Base-by-base conservation (phyloP, 2,888 invertebrate genomes). In the Caenorhabditis japonica region DNA sequence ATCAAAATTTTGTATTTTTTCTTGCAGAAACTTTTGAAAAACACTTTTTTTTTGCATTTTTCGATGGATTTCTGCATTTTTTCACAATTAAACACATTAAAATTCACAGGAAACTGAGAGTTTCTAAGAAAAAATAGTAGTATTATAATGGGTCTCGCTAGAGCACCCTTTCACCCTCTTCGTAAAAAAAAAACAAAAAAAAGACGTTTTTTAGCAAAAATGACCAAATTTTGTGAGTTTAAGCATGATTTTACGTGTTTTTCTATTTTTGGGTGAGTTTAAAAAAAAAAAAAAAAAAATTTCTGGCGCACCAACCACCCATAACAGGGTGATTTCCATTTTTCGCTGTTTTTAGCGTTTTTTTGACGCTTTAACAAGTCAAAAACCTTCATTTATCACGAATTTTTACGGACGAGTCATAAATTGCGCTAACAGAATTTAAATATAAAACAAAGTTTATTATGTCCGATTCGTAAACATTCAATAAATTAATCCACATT, bases 161-260 rank as follows among this genome's bases (percentile, higher is more conserved):
- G n/a, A n/a, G n/a, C n/a, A n/a, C n/a, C n/a, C n/a, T n/a, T n/a
- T 52, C 52, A 34, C 36, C 52, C 36, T 52, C 52, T 52, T 52
- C 34, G 52, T 52, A 36, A n/a, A n/a, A n/a, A n/a, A n/a, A n/a
- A n/a, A n/a, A n/a, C n/a, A n/a, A n/a, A n/a, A n/a, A 53, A 53
- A 39, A 25, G 4, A 17, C 12, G 33, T 30, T 8, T 5, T 39
- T n/a, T 53, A n/a, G 43, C 8, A 30, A 30, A 30, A 30, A 30
- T 30, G 30, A 30, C 30, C 34, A 51, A 51, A 30, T 47, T 47
- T 47, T 47, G 25, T 27, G 21, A 47, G 25, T 47, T 47, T 47
- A 47, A 47, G 47, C 47, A 47, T 47, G 47, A 47, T 47, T 47
- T 47, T 23, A 47, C 17, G 25, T 15, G 47, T 47, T 47, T 47